Conservation (phyloP, 2,888 invertebrate species). For the Eugnorisma glareosa region DNA sequence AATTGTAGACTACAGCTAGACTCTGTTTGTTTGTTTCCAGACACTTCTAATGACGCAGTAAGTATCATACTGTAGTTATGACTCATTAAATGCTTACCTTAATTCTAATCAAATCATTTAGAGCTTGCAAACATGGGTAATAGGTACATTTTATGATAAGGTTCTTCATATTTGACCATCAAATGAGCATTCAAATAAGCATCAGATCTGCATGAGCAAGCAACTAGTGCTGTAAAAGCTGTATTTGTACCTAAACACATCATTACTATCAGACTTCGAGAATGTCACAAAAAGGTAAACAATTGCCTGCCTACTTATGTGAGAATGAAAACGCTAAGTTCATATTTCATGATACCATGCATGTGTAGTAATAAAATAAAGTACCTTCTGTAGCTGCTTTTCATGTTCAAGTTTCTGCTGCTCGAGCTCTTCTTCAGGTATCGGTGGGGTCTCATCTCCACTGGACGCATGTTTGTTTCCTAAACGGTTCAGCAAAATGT, state of each 20-base stretch:
- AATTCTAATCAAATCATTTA: background rate
- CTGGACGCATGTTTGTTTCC: constrained; percentile 87
- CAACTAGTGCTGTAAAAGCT: constrained; percentile 12
- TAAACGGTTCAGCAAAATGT: constrained; percentile 62
- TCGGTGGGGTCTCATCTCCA: constrained; percentile 89
- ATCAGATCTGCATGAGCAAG: background rate
- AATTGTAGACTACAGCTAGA: background rate
- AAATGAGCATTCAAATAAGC: background rate
- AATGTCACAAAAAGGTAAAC: constrained; percentile 40
- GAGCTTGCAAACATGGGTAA: background rate
- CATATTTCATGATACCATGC: constrained; percentile 20
- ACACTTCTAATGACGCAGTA: constrained; percentile 6
- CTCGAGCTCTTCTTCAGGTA: constrained; percentile 89
- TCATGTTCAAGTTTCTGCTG: constrained; percentile 92
- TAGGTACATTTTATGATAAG: background rate
- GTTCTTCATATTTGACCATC: background rate
- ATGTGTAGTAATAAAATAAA: constrained; percentile 7
- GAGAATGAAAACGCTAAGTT: background rate
- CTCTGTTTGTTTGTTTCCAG: constrained; percentile 8
- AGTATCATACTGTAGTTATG: background rate
- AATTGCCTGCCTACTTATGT: background rate
- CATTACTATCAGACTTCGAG: constrained; percentile 1
- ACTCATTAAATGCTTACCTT: background rate
- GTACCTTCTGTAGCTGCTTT: constrained; percentile 90
- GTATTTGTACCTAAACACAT: constrained; percentile 1